Conservation (phyloP, 2,113 vertebrate species). For the Syngnathus scovelli region DNA sequence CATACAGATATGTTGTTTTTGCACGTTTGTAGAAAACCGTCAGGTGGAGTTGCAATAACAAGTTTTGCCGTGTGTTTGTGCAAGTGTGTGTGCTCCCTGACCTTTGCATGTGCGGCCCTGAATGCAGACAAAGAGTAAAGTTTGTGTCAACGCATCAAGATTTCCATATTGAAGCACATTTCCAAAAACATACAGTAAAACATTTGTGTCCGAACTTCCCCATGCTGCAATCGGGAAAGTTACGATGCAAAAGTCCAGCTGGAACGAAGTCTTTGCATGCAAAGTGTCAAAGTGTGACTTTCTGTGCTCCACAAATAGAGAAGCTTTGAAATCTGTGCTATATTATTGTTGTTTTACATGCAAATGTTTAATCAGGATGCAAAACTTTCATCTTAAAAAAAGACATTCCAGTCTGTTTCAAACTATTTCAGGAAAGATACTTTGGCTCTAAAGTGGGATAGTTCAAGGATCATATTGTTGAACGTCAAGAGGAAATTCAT, state of each 20-base stretch:
- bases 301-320: conserved; percentile 13
- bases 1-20: conserved; percentile 34
- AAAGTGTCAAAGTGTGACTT: conserved; percentile 6
- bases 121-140: conserved; percentile 52
- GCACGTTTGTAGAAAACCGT: conserved; percentile 34
- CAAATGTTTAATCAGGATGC: conserved; percentile 26
- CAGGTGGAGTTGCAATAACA: conserved; percentile 52
- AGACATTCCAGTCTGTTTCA: not conserved
- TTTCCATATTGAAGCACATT: conserved; percentile 11
- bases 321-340: conserved; percentile 13
- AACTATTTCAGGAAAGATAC: conserved; percentile 16
- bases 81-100: conserved; percentile 55
- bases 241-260: conserved; percentile 29
- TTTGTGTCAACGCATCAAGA: conserved; percentile 9
- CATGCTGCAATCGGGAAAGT: conserved; percentile 26
- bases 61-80: conserved; percentile 28
- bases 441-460: conserved; percentile 55
- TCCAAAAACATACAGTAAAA: conserved; percentile 17
- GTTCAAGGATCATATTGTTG: conserved; percentile 60
- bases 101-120: conserved; percentile 58
- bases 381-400: not conserved
- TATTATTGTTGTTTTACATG: conserved; percentile 10
- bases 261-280: conserved; percentile 12
- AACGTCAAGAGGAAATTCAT: conserved; percentile 36
- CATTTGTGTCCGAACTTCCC: conserved; percentile 41